phyloP scores from a whole-genome alignment of 2,113 vertebrate species.

The Aix galericulata region DNA sequence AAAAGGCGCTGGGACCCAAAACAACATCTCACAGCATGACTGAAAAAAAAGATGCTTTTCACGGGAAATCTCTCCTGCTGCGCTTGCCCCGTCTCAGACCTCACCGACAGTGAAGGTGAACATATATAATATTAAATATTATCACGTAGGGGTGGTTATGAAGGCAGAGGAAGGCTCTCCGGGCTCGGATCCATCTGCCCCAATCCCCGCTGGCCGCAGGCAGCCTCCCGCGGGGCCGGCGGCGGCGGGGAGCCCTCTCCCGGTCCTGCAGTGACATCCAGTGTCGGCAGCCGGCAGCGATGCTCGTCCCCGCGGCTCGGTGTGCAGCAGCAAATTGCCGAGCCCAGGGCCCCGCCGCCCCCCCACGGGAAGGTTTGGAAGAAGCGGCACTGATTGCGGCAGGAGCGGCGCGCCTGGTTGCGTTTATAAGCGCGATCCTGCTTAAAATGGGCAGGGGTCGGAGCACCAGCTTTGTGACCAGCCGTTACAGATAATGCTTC shows the following conservation, averaged over 20 bases:
- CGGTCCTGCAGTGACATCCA: constrained; percentile 90
- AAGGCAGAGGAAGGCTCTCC: no score
- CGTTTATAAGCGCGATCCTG: not conserved
- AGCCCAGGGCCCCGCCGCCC: no score
- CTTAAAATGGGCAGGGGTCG: not conserved
- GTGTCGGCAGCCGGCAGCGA: constrained; percentile 55
- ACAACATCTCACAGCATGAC: accelerated
- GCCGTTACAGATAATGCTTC: accelerated
- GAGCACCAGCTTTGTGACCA: not conserved
- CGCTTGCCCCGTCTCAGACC: not conserved
- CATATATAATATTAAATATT: no score
- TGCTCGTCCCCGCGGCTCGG: no score
- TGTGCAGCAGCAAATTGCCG: not conserved
- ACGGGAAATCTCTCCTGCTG: not conserved
- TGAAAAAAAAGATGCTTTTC: not conserved
- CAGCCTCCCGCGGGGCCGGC: no score
- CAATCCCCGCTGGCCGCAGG: no score
- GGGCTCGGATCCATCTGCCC: no score
- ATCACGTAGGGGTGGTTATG: no score
- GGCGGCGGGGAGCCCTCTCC: not conserved
- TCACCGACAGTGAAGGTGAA: no score
- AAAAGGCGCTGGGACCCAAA: not conserved
- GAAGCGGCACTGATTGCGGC: accelerated
- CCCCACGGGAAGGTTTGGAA: not conserved
- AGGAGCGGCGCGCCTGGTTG: accelerated